Evolutionary conservation across 2,113 vertebrate species (phyloP), one percentile per base, ranked within the genome.

Genomic region (Anhinga anhinga): DNA sequence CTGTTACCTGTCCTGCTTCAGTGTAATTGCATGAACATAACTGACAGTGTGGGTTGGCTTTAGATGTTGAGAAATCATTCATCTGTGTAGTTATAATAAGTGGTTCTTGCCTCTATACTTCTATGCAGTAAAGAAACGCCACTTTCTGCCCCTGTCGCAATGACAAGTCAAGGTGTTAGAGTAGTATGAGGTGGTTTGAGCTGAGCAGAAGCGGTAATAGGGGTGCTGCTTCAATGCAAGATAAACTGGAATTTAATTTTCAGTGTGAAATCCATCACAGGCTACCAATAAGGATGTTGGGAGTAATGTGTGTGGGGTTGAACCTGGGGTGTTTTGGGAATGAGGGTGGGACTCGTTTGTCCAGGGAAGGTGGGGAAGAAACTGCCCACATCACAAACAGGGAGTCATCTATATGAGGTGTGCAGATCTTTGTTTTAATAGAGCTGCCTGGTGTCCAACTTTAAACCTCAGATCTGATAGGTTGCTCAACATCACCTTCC

Each of bases 401-500:
- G 20, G 50, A 19, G 9, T 53, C 20, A 8, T 10, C 13, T 56
- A 5, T 2, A 21, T 20, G 23, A 63, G 47, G 45, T 25, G 38
- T 84, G 44, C 25, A 19, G 50, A 34, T n/a, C 32, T 12, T 1
- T 22, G 47, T n/a, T 82, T 27, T 50, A 13, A 8, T 40, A 34
- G 71, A 63, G 36, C 59, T 65, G 36, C 34, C 19, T 18, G 23
- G 32, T n/a, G 9, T 5, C 38, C 14, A 22, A 1, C 8, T 67
- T 11, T 7, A 56, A 30, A 32, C 13, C 2, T 1, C 15, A 7
- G 44, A 18, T 18, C 27, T 36, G 11, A 6, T 3, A 18, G 9
- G 25, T 32, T 53, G 30, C n/a, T 82, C 2, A 0, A 10, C 0
- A 0, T n/a, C 44, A 18, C 14, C 13, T 66, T 66, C 53, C 26